Percentiles rank a stretch among this genome's conserved stretches.
These are phyloP conservation scores for Drosophila testacea DNA, from an alignment of 2,888 invertebrate species.

Conservation along the genomic window DNA sequence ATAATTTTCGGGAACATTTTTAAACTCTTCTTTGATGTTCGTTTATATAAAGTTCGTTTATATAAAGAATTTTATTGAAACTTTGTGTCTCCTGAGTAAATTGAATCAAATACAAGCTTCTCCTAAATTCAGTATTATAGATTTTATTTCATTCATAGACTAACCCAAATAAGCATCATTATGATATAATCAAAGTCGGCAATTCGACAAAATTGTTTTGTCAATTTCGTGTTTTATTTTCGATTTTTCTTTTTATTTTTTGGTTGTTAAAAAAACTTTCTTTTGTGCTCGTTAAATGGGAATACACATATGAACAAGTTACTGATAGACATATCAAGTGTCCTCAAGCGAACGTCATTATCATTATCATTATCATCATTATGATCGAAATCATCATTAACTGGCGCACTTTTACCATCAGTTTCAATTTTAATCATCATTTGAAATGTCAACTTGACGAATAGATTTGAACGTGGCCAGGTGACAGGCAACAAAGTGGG, in stretches of 20 bases:
- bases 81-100: background rate
- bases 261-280: conserved; percentile 62
- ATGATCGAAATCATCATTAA: conserved; percentile 26
- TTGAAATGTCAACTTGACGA: conserved; percentile 28
- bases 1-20: background rate
- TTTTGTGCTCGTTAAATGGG: conserved; percentile 62
- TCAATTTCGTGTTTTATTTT: conserved; percentile 35
- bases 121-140: background rate
- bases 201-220: conserved; percentile 42
- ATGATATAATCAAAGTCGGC: conserved; percentile 60
- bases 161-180: conserved; percentile 41
- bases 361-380: conserved; percentile 24
- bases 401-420: conserved; percentile 44
- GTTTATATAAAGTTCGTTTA: no score
- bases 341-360: conserved; percentile 46
- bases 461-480: conserved; percentile 19
- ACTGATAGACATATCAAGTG: conserved; percentile 74
- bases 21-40: no score
- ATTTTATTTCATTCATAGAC: background rate
- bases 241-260: conserved; percentile 16
- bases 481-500: conserved; percentile 23
- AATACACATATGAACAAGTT: conserved; percentile 21
- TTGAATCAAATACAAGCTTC: background rate
- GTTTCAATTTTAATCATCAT: conserved; percentile 42
- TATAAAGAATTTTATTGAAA: no score